Evolutionary conservation across 2,888 invertebrate species (phyloP).

Genomic region (Phlogophora meticulosa): DNA sequence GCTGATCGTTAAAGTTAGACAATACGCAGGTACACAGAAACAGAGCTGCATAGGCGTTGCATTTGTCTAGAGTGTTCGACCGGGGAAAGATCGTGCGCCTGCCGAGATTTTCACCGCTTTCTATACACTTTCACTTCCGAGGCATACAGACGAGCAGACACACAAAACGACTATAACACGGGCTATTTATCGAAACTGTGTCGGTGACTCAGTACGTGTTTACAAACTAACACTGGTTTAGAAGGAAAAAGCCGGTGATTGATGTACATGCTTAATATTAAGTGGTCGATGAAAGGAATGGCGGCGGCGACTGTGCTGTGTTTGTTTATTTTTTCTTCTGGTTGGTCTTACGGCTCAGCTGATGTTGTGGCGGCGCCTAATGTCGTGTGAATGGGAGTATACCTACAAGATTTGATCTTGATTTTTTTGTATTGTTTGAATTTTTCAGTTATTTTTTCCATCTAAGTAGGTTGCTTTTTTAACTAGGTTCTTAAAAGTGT

Average conservation of each 20-base stretch:
- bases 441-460: neutral
- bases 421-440: slow-evolving; percentile 1
- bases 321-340: slow-evolving; percentile 10
- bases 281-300: slow-evolving; percentile 24
- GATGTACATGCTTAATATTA: slow-evolving; percentile 33
- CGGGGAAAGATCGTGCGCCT: slow-evolving; percentile 72
- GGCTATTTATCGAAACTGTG: slow-evolving; percentile 74
- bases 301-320: neutral
- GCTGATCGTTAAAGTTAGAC: slow-evolving; percentile 54
- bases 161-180: slow-evolving; percentile 76
- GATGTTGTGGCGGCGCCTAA: neutral
- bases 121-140: slow-evolving; percentile 84
- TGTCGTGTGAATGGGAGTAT: slow-evolving; percentile 9
- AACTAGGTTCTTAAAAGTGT: neutral
- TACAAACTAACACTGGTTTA: slow-evolving; percentile 64
- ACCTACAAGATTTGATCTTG: neutral
- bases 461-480: slow-evolving; percentile 19
- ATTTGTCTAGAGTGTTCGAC: slow-evolving; percentile 70
- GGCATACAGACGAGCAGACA: slow-evolving; percentile 68
- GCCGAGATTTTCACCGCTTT: slow-evolving; percentile 80
- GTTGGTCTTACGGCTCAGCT: neutral
- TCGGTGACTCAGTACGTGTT: slow-evolving; percentile 75
- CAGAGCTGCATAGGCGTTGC: slow-evolving; percentile 74
- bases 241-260: slow-evolving; percentile 60
- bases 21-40: slow-evolving; percentile 53